These are phyloP conservation scores for Rutpela maculata DNA, from an alignment of 2,888 invertebrate species.

Conservation along the genomic window DNA sequence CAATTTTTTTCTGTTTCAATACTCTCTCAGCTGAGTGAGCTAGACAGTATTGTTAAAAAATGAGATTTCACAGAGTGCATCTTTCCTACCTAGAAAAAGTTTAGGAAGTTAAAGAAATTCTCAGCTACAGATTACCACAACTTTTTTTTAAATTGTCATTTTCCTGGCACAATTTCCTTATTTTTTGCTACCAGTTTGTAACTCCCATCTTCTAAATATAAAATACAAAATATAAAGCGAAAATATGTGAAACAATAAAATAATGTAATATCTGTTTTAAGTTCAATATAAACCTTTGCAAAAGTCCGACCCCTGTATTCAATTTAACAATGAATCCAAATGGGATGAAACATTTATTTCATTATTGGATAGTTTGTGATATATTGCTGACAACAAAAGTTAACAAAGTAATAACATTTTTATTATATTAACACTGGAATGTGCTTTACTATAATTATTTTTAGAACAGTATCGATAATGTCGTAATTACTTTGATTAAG, in stretches of 20 bases:
- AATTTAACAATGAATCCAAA: conserved; percentile 16
- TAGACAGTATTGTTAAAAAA: no score
- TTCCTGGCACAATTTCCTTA: not conserved
- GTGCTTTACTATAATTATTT: conserved; percentile 2
- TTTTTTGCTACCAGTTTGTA: not conserved
- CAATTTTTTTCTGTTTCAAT: no score
- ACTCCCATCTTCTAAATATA: not conserved
- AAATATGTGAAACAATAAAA: not conserved
- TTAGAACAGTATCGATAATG: conserved; percentile 3
- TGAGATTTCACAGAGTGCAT: not conserved
- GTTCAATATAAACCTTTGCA: conserved; percentile 29
- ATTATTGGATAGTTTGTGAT: conserved; percentile 27
- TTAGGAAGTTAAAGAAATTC: not conserved
- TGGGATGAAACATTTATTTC: conserved; percentile 15
- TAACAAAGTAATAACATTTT: conserved; percentile 34
- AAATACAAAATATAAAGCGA: not conserved
- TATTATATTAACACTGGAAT: conserved; percentile 21
- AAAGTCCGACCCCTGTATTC: conserved; percentile 23
- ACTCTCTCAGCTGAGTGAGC: no score
- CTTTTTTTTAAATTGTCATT: not conserved
- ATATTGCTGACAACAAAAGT: conserved; percentile 16
- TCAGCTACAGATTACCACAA: not conserved
- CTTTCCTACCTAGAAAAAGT: not conserved
- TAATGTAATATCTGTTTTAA: conserved; percentile 5
- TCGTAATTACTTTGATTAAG: conserved; percentile 7